These are phyloP conservation scores for Drosophila pseudoobscura DNA, from an alignment of 1,140 invertebrate species.

Conservation along the genomic window DNA sequence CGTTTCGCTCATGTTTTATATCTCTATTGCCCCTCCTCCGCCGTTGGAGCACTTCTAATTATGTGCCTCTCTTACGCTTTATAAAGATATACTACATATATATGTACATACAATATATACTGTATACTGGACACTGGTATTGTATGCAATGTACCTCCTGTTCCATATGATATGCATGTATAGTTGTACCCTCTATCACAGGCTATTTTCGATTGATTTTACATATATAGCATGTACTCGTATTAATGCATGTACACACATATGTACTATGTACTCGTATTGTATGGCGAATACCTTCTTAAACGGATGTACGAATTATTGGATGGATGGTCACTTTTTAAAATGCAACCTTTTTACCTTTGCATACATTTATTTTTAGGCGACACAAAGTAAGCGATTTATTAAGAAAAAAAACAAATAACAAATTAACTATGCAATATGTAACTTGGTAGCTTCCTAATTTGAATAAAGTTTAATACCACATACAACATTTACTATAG, in stretches of 20 bases:
- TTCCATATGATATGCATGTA: neutral
- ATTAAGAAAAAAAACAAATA: constrained; percentile 18
- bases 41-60: constrained; percentile 13
- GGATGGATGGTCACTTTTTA: constrained; percentile 52
- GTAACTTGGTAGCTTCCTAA: constrained; percentile 78
- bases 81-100: neutral
- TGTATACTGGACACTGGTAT: too few species aligned
- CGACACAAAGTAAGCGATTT: constrained; percentile 57
- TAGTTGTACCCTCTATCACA: constrained; percentile 10
- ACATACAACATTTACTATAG: constrained; percentile 2
- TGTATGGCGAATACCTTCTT: neutral
- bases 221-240: neutral
- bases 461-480: constrained; percentile 74
- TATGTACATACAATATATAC: too few species aligned
- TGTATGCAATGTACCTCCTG: constrained; percentile 9
- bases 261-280: too few species aligned
- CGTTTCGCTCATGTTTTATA: neutral
- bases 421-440: constrained; percentile 60
- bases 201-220: constrained; percentile 37
- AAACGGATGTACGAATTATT: constrained; percentile 2
- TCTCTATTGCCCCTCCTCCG: constrained; percentile 1
- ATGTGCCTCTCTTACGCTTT: constrained; percentile 31
- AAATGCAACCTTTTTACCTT: constrained; percentile 66
- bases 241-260: too few species aligned
- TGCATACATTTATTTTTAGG: constrained; percentile 69